phyloP scores from a whole-genome alignment of 2,797 vertebrate species.

The Sebastes iracundus region DNA sequence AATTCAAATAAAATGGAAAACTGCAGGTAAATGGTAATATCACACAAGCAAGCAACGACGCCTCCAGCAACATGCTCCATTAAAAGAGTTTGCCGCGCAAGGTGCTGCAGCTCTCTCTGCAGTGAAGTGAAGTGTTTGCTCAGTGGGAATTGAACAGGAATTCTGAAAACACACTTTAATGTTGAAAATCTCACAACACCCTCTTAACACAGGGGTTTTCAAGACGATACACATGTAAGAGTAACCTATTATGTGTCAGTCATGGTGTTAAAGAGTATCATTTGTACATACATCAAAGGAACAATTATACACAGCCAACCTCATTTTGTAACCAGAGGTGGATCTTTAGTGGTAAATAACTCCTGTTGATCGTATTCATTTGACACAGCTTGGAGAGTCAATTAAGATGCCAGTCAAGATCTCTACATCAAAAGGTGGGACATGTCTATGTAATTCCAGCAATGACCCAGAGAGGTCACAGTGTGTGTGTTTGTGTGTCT shows the following conservation, averaged over 20 bases:
- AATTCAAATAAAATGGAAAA: slow-evolving; percentile 84
- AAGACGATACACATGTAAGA: slow-evolving; percentile 49
- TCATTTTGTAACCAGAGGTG: background rate
- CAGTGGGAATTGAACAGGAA: slow-evolving; percentile 74
- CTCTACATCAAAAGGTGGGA: slow-evolving; percentile 39
- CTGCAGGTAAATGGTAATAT: slow-evolving; percentile 82
- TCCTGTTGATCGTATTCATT: slow-evolving; percentile 41
- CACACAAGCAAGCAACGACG: slow-evolving; percentile 77
- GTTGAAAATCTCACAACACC: slow-evolving; percentile 52
- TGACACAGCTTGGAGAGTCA: slow-evolving; percentile 45
- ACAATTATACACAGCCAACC: background rate
- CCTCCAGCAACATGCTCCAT: slow-evolving; percentile 79
- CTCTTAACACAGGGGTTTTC: slow-evolving; percentile 29
- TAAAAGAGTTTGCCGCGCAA: slow-evolving; percentile 74
- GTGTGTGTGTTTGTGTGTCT: slow-evolving; percentile 26
- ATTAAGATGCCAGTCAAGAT: slow-evolving; percentile 49
- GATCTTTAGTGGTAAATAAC: slow-evolving; percentile 9
- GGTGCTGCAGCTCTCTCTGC: slow-evolving; percentile 68
- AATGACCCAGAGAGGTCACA: slow-evolving; percentile 62
- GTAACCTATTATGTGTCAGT: slow-evolving; percentile 29
- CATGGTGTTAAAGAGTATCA: slow-evolving; percentile 17
- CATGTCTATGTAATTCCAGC: slow-evolving; percentile 44
- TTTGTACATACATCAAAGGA: background rate
- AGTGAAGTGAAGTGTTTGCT: slow-evolving; percentile 75
- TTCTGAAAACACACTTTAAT: slow-evolving; percentile 68